Percentiles rank a stretch among this genome's conserved stretches.
These are phyloP conservation scores for Heliconius himera DNA, from an alignment of 1,140 invertebrate species.

Conservation along the genomic window DNA sequence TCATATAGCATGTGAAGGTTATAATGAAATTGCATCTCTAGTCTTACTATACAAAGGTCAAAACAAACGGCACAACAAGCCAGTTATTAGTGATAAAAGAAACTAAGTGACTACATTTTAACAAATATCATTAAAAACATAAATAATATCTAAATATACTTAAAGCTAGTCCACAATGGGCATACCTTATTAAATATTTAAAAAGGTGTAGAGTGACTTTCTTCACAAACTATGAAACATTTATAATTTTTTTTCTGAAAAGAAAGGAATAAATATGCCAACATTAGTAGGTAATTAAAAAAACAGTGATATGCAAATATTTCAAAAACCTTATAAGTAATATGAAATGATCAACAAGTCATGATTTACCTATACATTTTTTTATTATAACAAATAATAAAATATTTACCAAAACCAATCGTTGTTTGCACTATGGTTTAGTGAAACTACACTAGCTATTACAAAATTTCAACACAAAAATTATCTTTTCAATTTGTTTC, in stretches of 20 bases:
- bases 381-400: no score
- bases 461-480: not conserved
- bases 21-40: not conserved
- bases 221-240: not conserved
- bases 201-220: not conserved
- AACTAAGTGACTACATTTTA: not conserved
- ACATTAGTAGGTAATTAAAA: not conserved
- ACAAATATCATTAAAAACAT: not conserved
- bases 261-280: not conserved
- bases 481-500: not conserved
- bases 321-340: not conserved
- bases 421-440: no score
- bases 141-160: not conserved
- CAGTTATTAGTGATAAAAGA: not conserved
- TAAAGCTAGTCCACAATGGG: not conserved
- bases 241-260: not conserved
- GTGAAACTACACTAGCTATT: not conserved
- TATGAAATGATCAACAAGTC: not conserved
- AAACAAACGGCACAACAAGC: not conserved
- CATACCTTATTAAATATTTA: not conserved
- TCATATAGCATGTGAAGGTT: not conserved
- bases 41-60: not conserved
- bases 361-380: not conserved
- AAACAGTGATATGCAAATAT: no score
- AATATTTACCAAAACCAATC: no score